Percentiles rank a stretch among this genome's conserved stretches.
Evolutionary conservation across 2,113 vertebrate genomes (phyloP).

Genomic region (Barnardius zonarius): DNA sequence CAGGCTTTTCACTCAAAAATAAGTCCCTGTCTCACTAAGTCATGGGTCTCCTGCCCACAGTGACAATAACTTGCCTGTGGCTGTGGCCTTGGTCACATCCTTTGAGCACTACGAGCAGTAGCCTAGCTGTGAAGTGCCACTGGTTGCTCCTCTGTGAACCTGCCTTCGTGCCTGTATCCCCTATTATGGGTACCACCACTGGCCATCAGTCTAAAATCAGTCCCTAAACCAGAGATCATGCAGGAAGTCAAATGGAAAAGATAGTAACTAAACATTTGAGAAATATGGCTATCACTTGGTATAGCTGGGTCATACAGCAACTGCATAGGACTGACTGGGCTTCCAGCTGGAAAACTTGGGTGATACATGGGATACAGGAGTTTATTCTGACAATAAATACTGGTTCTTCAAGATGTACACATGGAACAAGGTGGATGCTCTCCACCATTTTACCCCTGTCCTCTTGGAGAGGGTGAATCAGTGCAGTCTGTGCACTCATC

Average conservation of each 20-base stretch:
- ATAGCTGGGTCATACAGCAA: neutral
- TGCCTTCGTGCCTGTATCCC: neutral
- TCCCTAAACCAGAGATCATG: neutral
- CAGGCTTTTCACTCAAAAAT: neutral
- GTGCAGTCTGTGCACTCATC: neutral
- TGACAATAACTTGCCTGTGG: neutral
- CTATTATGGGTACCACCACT: fast-evolving
- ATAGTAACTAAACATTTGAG: neutral
- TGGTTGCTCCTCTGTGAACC: neutral
- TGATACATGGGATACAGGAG: too few relatives aligned
- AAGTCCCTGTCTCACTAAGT: neutral
- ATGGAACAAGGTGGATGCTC: neutral
- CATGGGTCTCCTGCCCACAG: neutral
- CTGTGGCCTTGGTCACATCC: neutral
- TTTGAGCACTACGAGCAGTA: neutral
- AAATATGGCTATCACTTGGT: neutral
- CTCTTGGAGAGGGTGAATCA: neutral
- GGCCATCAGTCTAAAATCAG: fast-evolving
- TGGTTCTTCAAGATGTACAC: neutral
- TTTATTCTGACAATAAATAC: neutral
- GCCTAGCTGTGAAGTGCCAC: neutral
- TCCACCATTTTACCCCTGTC: neutral
- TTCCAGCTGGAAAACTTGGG: neutral
- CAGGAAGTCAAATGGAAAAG: neutral
- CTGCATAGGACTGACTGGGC: neutral